Percentiles rank a stretch among this genome's conserved stretches.
phyloP scores from a whole-genome alignment of 2,797 vertebrate species.

The Chelonia mydas region DNA sequence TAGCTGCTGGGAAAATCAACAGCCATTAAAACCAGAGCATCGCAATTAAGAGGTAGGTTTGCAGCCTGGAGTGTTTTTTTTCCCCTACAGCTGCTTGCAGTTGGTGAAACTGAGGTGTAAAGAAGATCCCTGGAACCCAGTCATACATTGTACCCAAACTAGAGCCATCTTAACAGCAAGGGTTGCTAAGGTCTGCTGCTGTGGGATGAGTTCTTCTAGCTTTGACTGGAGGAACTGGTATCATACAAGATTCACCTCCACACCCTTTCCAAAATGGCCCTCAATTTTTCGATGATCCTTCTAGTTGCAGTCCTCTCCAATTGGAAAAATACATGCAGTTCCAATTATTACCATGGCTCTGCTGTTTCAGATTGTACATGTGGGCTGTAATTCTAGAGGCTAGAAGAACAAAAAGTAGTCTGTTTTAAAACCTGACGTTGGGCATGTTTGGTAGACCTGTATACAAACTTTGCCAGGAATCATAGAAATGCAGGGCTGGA shows the following conservation, averaged over 20 bases:
- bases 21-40: background rate
- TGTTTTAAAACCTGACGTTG: background rate
- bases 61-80: background rate
- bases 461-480: slow-evolving; percentile 4
- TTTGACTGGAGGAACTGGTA: slow-evolving; percentile 89
- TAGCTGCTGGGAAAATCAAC: background rate
- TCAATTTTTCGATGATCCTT: slow-evolving; percentile 84
- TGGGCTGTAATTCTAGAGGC: background rate
- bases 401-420: background rate
- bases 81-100: background rate
- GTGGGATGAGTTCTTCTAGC: slow-evolving; percentile 93
- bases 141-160: background rate
- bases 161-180: background rate
- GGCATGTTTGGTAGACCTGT: background rate
- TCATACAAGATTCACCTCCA: slow-evolving; percentile 87
- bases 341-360: slow-evolving; percentile 69
- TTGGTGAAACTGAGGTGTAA: background rate
- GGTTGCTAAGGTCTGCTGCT: slow-evolving; percentile 89
- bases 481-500: background rate
- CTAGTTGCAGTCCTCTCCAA: slow-evolving; percentile 78
- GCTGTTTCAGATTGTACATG: background rate
- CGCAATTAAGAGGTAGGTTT: background rate
- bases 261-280: slow-evolving; percentile 85
- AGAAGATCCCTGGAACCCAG: background rate
- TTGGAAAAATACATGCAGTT: slow-evolving; percentile 87